Evolutionary conservation across 2,113 vertebrate species (phyloP).

Genomic region (Leptosomus discolor): DNA sequence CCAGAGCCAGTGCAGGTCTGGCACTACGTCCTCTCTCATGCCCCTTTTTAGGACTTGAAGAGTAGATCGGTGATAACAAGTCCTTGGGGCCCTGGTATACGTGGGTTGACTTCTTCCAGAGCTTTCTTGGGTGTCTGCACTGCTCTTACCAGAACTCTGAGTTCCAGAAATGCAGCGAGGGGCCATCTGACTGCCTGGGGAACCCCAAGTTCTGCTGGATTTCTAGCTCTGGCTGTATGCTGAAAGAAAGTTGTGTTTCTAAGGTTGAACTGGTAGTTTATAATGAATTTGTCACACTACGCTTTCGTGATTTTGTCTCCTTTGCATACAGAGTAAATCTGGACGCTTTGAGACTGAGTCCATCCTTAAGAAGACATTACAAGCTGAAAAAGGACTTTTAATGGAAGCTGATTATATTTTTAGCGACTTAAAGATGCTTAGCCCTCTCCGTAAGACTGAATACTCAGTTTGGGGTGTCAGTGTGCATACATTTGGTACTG

Average conservation of each 20-base stretch:
- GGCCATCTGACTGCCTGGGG: background rate
- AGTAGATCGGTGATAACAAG: background rate
- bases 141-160: background rate
- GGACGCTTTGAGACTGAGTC: background rate
- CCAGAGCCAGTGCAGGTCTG: background rate
- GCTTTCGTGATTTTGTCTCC: background rate
- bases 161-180: background rate
- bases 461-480: background rate
- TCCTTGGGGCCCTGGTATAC: background rate
- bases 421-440: background rate
- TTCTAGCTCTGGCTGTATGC: background rate
- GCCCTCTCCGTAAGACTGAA: background rate
- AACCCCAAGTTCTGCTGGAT: rapidly evolving
- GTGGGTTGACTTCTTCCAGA: background rate
- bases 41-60: background rate
- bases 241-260: background rate
- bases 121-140: background rate
- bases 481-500: background rate
- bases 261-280: background rate
- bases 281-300: background rate
- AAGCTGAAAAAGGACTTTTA: background rate
- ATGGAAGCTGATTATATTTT: background rate
- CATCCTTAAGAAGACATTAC: background rate
- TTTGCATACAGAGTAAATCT: background rate
- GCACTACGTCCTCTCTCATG: background rate